phyloP scores from a whole-genome alignment of 2,113 vertebrate species.

The Neolamprologus brichardi region DNA sequence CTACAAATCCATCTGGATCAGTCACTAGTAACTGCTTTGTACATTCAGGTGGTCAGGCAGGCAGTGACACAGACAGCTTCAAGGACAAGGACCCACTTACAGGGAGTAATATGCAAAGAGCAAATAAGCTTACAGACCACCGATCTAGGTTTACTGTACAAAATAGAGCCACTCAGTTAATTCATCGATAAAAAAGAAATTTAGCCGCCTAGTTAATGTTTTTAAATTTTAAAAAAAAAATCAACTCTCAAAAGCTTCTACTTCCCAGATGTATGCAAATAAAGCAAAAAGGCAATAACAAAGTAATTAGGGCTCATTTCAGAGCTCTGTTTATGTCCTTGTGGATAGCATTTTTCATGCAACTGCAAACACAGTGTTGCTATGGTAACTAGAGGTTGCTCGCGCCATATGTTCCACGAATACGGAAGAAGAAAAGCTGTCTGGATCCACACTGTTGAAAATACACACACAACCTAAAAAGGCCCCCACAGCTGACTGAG shows the following conservation, averaged over 20 bases:
- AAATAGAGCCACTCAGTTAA: not conserved
- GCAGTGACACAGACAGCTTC: not conserved
- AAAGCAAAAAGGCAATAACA: not conserved
- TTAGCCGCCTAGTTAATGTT: not conserved
- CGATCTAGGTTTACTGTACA: not conserved
- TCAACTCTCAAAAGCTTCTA: not conserved
- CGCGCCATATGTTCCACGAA: slow-evolving; percentile 59
- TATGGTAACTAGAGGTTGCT: slow-evolving; percentile 59
- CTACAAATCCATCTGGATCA: slow-evolving; percentile 37
- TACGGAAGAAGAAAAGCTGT: not conserved
- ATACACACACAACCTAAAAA: not conserved
- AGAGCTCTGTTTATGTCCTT: not conserved
- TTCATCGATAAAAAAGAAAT: not conserved
- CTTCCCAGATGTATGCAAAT: not conserved
- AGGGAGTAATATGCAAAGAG: not conserved
- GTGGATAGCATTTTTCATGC: slow-evolving; percentile 22
- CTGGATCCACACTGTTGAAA: not conserved
- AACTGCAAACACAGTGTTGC: slow-evolving; percentile 58
- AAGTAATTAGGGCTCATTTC: not conserved
- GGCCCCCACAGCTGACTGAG: not conserved
- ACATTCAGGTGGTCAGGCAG: not conserved
- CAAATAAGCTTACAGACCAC: not conserved
- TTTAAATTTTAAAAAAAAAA: accelerated
- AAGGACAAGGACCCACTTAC: not conserved
- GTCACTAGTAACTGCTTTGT: not conserved